phyloP scores from a whole-genome alignment of 2,113 vertebrate genomes.

The Strix uralensis region DNA sequence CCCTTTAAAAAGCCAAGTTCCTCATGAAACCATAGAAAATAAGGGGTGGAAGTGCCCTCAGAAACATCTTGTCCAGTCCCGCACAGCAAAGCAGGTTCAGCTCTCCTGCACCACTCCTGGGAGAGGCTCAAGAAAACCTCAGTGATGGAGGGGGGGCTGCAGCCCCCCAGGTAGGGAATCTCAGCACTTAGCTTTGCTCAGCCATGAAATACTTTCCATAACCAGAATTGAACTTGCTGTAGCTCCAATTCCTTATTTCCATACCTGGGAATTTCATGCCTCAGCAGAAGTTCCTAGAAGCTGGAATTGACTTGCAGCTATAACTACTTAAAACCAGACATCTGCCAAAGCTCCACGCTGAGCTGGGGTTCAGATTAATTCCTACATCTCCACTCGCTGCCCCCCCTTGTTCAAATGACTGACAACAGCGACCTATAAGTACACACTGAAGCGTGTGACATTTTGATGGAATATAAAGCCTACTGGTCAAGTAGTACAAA shows the following conservation, averaged over 20 bases:
- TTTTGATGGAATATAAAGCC: not conserved
- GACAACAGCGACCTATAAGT: not conserved
- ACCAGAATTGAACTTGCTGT: not conserved
- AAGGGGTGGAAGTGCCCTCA: not conserved
- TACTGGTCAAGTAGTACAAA: not conserved
- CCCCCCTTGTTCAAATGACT: not conserved
- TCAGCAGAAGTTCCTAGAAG: not conserved
- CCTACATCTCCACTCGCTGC: not conserved
- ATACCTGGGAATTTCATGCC: not conserved
- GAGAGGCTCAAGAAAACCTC: not conserved
- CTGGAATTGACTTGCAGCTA: not conserved
- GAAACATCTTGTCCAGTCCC: not conserved
- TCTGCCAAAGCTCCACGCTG: not conserved
- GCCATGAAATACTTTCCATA: not conserved
- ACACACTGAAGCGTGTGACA: not conserved
- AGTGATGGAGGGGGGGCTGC: accelerated
- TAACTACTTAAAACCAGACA: not conserved
- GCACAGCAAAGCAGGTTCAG: not conserved
- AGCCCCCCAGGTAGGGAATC: not conserved
- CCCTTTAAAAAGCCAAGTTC: not conserved
- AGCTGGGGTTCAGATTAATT: not conserved
- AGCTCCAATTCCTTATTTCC: not conserved
- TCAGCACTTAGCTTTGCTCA: not conserved
- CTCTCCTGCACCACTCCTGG: not conserved
- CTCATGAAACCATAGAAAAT: not conserved